Conservation (phyloP, 2,797 vertebrate species). For the Falco rusticolus region DNA sequence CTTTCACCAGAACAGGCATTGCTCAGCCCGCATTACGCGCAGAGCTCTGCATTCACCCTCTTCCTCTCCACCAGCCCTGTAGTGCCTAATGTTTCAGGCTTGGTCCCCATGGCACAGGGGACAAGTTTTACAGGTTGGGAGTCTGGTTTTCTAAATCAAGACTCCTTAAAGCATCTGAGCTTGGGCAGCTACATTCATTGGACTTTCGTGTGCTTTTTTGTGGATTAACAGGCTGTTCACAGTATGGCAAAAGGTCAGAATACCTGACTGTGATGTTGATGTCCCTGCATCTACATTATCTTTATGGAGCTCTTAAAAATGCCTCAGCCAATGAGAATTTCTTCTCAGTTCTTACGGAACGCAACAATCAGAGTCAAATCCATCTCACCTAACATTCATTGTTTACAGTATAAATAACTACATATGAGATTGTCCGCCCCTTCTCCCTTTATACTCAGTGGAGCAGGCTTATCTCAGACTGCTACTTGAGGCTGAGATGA, state of each 20-base stretch:
- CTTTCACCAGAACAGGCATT: not conserved
- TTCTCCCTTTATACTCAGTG: not conserved
- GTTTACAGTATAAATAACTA: not conserved
- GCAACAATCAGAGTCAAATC: not conserved
- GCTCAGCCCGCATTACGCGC: rapidly evolving
- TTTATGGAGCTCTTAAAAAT: not conserved
- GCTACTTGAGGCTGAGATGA: not conserved
- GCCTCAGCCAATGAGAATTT: not conserved
- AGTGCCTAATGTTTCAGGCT: not conserved
- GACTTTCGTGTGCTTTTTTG: not conserved
- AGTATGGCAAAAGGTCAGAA: not conserved
- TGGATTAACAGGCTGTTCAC: not conserved
- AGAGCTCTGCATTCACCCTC: not conserved
- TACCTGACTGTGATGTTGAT: not conserved
- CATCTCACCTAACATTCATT: not conserved
- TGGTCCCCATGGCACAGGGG: not conserved
- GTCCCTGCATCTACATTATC: not conserved
- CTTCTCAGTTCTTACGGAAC: not conserved
- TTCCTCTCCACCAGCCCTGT: not conserved
- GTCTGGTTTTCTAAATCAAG: not conserved
- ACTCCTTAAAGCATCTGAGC: not conserved
- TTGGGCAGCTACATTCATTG: not conserved
- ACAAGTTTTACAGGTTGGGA: not conserved
- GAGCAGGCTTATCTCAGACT: not conserved
- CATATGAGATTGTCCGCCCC: not conserved